Conservation (phyloP, 2,888 invertebrate genomes). For the Nomada fabriciana region DNA sequence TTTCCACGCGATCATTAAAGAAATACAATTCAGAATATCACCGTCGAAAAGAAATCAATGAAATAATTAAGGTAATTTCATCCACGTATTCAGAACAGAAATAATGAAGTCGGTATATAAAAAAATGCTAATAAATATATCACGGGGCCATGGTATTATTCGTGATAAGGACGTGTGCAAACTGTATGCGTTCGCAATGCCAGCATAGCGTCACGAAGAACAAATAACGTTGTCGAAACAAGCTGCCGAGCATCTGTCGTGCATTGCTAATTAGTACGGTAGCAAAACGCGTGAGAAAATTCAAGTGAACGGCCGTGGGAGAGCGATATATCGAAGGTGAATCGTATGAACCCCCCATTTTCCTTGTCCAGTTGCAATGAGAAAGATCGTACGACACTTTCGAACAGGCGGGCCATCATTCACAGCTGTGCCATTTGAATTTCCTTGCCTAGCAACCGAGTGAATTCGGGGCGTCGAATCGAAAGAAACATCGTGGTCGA, state of each 20-base stretch:
- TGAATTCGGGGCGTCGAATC: slow-evolving; percentile 15
- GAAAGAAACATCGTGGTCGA: slow-evolving; percentile 39
- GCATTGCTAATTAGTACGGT: slow-evolving; percentile 57
- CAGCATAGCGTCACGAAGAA: slow-evolving; percentile 52
- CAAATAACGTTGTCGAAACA: slow-evolving; percentile 45
- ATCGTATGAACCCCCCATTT: not conserved
- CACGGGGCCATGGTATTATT: too few relatives aligned
- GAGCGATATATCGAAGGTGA: not conserved
- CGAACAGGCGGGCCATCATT: slow-evolving; percentile 5
- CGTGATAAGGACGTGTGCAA: not conserved
- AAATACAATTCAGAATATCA: too few relatives aligned
- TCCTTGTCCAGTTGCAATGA: not conserved
- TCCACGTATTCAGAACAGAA: too few relatives aligned
- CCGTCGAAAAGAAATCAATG: too few relatives aligned
- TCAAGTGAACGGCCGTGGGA: slow-evolving; percentile 15
- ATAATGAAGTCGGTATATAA: too few relatives aligned
- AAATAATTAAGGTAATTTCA: too few relatives aligned
- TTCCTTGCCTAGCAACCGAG: slow-evolving; percentile 49
- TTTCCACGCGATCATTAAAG: too few relatives aligned
- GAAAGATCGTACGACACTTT: slow-evolving; percentile 14
- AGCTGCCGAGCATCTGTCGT: slow-evolving; percentile 39
- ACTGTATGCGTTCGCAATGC: slow-evolving; percentile 23
- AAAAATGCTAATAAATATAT: not conserved
- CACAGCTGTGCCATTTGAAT: slow-evolving; percentile 28
- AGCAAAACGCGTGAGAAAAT: slow-evolving; percentile 57